Evolutionary conservation across 2,113 vertebrate genomes (phyloP).

Genomic region (Leptodactylus fuscus): DNA sequence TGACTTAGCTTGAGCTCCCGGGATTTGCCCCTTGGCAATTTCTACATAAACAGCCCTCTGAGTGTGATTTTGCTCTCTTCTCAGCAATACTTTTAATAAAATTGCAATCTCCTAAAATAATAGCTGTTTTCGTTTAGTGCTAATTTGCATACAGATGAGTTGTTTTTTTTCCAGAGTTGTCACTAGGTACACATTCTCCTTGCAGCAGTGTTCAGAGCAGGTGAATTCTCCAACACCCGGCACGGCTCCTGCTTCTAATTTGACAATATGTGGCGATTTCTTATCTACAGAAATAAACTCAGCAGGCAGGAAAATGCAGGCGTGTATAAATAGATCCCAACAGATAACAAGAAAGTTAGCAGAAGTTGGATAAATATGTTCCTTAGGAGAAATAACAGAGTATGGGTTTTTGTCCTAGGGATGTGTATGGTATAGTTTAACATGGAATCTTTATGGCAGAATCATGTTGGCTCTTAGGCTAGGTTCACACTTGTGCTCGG

Average conservation of each 20-base stretch:
- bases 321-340: background rate
- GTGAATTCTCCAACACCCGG: background rate
- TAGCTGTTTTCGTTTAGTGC: background rate
- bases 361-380: background rate
- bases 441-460: too few relatives aligned
- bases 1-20: background rate
- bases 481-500: too few relatives aligned
- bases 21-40: background rate
- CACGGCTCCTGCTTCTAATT: background rate
- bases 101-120: background rate
- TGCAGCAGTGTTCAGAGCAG: background rate
- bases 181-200: background rate
- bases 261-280: conserved; percentile 6
- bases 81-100: background rate
- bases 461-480: too few relatives aligned
- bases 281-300: conserved; percentile 2
- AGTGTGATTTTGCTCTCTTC: background rate
- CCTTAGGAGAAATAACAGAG: background rate
- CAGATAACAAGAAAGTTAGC: background rate
- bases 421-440: too few relatives aligned
- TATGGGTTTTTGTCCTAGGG: background rate
- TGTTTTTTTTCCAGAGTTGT: conserved; percentile 13
- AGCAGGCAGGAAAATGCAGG: background rate
- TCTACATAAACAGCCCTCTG: background rate
- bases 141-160: background rate